Base-by-base conservation (phyloP, 2,888 invertebrate genomes). In the Xylophagus ater region DNA sequence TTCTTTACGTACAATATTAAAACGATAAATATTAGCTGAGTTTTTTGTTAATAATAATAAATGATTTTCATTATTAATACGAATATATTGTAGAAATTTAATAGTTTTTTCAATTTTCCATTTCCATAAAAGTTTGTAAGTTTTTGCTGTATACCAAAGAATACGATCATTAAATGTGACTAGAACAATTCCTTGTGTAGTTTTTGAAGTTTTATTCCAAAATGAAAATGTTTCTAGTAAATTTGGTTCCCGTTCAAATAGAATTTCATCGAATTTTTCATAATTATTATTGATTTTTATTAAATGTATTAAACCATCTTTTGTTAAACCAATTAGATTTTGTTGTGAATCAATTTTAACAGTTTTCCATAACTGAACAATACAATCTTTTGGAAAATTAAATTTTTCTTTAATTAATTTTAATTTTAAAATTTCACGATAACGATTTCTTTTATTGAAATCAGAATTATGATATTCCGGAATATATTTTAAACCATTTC, bases 341-440 rank as follows among this genome's bases (percentile, higher is more conserved):
- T 50, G 50, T n/a, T 47, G 44, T 2, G 50, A 52, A 25, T 53
- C 46, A 23, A 56, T 53, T 12, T 51, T 40, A 6, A 61, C 37
- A 17, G 56, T 49, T 26, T 53, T 44, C 65, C 65, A 65, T 20
- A 53, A 51, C 3, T 46, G 38, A 4, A 65, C 56, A 34, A 55
- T 53, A 1, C 44, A 47, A 6, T 57, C 58, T 6, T 55, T 42
- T 3, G 44, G 38, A 24, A 58, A 62, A 3, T 50, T 46, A 1
- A 53, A 38, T 34, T 63, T 51, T 47, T 64, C 63, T 32, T 53
- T 55, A 4, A 65, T 56, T 6, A 49, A 51, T 13, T 48, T 49
- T 2, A 65, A 49, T 4, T 54, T 35, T 1, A 65, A 48, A 31
- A 57, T 45, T 41, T 65, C 64, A 9, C 57, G 53, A 29, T n/a